Conservation (phyloP, 64 coral and sea anemone species). For the Catalaphyllia jardinei region DNA sequence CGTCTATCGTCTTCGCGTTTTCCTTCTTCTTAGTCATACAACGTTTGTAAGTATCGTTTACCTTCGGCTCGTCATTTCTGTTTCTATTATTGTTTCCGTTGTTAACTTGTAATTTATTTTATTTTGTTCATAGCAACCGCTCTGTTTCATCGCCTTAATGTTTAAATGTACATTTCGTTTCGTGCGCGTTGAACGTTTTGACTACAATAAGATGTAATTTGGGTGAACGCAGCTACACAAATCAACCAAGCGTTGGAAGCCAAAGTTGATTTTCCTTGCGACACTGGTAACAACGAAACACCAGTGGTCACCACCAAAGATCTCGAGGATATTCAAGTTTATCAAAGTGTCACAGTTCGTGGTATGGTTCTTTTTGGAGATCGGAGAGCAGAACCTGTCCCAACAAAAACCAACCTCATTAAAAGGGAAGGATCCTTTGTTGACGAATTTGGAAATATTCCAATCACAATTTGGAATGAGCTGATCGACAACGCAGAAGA, state of each 20-base stretch:
- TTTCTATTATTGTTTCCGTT: too few species aligned
- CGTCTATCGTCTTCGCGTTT: too few species aligned
- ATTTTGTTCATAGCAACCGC: too few species aligned
- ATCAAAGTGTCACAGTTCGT: slow-evolving; percentile 39
- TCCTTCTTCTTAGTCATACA: too few species aligned
- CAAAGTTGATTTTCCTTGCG: slow-evolving; percentile 47
- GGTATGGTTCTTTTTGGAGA: slow-evolving; percentile 73
- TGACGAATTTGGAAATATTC: slow-evolving; percentile 67
- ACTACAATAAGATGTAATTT: slow-evolving; percentile 66
- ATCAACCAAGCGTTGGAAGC: slow-evolving; percentile 76
- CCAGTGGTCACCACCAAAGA: slow-evolving; percentile 51
- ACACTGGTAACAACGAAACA: slow-evolving; percentile 17
- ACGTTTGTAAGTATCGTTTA: too few species aligned
- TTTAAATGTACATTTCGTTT: too few species aligned
- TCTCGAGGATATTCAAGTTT: slow-evolving; percentile 67
- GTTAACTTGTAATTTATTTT: too few species aligned
- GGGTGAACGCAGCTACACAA: slow-evolving; percentile 60
- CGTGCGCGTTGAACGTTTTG: too few species aligned
- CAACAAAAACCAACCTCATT: slow-evolving; percentile 47
- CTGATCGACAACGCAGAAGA: slow-evolving; percentile 47
- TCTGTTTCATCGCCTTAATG: too few species aligned
- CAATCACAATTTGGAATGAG: slow-evolving; percentile 76
- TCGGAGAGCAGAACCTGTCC: slow-evolving; percentile 53
- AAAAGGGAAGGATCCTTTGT: slow-evolving; percentile 74
- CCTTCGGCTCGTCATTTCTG: too few species aligned